A percentile compares a stretch with the other conserved stretches of the same genome.
These are phyloP conservation scores for Cyrtodaria siliqua DNA, from an alignment of 2,888 invertebrate genomes.

Conservation along the genomic window DNA sequence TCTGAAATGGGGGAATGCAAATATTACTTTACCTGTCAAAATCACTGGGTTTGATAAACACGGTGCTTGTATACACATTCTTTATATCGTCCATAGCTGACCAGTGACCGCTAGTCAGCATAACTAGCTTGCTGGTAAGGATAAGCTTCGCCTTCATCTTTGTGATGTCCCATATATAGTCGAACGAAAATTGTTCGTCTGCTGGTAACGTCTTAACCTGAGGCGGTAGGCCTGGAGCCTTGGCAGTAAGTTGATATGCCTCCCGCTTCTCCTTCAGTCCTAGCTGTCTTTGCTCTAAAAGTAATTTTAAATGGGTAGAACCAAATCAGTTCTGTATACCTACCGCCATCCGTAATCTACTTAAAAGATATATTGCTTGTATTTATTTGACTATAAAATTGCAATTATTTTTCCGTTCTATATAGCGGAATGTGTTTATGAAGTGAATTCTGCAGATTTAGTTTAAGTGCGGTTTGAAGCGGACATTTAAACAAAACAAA, in stretches of 20 bases:
- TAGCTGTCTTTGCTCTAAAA: slow-evolving; percentile 74
- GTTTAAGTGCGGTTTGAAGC: too few species aligned
- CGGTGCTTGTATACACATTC: slow-evolving; percentile 74
- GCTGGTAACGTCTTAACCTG: slow-evolving; percentile 45
- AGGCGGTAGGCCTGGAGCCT: slow-evolving; percentile 41
- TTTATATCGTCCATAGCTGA: slow-evolving; percentile 79
- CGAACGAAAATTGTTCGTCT: slow-evolving; percentile 45
- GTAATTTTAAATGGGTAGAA: too few species aligned
- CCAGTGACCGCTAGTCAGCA: slow-evolving; percentile 77
- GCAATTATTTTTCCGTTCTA: too few species aligned
- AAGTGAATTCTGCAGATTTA: too few species aligned
- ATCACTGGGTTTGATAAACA: slow-evolving; percentile 52
- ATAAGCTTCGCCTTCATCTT: slow-evolving; percentile 31
- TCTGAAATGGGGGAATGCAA: too few species aligned
- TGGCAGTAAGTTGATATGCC: slow-evolving; percentile 44
- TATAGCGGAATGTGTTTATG: too few species aligned
- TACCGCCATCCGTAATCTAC: too few species aligned
- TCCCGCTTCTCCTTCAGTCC: slow-evolving; percentile 82
- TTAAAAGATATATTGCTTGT: too few species aligned
- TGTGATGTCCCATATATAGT: slow-evolving; percentile 44
- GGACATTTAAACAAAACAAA: too few species aligned
- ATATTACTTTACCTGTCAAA: slow-evolving; percentile 40
- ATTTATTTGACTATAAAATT: too few species aligned
- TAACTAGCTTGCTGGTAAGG: slow-evolving; percentile 53
- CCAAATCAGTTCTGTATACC: too few species aligned